phyloP scores from a whole-genome alignment of 2,888 invertebrate genomes.

The Globia sparganii region DNA sequence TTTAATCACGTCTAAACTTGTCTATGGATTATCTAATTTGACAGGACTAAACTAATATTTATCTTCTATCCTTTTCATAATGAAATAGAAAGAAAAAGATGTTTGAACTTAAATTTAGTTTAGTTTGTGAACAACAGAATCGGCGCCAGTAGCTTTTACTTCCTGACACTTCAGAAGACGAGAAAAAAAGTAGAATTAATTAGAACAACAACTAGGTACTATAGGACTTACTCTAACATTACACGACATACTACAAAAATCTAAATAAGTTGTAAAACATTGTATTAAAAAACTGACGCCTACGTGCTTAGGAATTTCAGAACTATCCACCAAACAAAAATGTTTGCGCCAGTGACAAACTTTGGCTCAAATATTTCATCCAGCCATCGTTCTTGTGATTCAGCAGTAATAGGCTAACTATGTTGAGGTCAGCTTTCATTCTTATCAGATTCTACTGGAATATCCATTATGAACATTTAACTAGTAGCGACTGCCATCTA shows the following conservation, averaged over 20 bases:
- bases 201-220: no score
- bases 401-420: background rate
- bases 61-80: no score
- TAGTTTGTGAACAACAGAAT: no score
- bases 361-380: conserved; percentile 31
- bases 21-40: no score
- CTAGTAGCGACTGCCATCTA: background rate
- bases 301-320: conserved; percentile 1
- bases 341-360: conserved; percentile 3
- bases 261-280: background rate
- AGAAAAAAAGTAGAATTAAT: background rate
- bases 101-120: no score
- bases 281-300: conserved; percentile 3
- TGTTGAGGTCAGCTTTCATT: background rate
- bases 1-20: no score
- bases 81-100: no score
- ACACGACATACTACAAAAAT: background rate
- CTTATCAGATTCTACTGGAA: background rate
- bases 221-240: background rate
- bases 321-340: conserved; percentile 7
- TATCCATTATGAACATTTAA: background rate
- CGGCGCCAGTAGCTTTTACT: background rate
- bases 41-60: no score
- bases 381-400: background rate
- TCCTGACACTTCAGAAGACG: background rate